Conservation (phyloP, 1,140 invertebrate genomes). For the Matsumurasca onukii region DNA sequence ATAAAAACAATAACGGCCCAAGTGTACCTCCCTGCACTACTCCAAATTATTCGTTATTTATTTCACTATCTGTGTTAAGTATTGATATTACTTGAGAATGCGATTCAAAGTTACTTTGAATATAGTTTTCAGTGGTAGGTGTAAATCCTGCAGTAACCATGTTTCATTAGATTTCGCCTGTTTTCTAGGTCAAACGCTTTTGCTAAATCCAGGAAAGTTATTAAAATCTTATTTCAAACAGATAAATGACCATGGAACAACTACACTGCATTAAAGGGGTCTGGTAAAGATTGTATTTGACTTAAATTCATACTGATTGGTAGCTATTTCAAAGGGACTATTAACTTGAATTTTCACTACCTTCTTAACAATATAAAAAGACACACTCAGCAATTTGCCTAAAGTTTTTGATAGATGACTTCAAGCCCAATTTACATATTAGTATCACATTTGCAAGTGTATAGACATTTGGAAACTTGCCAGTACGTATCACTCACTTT, state of each 20-base stretch:
- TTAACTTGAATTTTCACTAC: background rate
- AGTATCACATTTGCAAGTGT: slow-evolving; percentile 15
- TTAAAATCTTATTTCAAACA: background rate
- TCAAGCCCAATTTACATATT: background rate
- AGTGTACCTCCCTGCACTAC: background rate
- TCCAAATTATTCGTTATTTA: background rate
- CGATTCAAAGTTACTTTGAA: background rate
- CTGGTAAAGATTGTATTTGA: background rate
- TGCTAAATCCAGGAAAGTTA: too few relatives aligned
- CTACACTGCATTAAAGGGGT: background rate
- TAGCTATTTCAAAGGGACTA: background rate
- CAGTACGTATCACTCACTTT: slow-evolving; percentile 1
- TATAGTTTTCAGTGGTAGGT: background rate
- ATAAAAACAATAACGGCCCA: too few relatives aligned
- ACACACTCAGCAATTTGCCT: slow-evolving; percentile 4
- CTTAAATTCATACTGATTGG: background rate
- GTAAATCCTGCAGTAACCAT: background rate
- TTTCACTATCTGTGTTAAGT: background rate
- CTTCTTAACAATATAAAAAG: background rate
- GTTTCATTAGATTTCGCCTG: background rate
- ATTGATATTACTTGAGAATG: background rate
- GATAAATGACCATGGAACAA: background rate
- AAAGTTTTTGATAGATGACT: background rate
- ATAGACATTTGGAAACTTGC: background rate
- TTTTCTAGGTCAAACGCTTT: too few relatives aligned